Evolutionary conservation across 2,797 vertebrate genomes (phyloP).

Genomic region (Myiotriccus ornatus): DNA sequence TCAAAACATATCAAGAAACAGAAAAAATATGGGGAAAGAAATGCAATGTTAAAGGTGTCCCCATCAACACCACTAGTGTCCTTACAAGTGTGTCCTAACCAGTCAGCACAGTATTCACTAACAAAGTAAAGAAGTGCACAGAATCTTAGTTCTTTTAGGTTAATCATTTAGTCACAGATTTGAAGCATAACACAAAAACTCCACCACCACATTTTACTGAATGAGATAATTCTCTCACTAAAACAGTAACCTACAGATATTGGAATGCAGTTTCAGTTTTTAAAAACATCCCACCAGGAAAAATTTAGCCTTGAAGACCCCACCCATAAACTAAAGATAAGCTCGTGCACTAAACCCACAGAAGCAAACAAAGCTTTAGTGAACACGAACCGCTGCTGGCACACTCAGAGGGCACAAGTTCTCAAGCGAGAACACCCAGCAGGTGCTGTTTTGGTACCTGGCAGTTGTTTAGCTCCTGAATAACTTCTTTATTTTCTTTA

Average conservation of each 20-base stretch:
- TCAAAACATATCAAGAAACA: background rate
- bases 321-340: background rate
- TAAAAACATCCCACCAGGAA: background rate
- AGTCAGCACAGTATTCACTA: background rate
- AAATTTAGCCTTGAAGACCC: background rate
- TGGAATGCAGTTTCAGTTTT: background rate
- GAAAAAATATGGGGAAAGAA: background rate
- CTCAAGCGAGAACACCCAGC: background rate
- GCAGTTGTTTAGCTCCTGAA: constrained; percentile 98
- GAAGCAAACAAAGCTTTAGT: background rate
- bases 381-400: background rate
- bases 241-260: background rate
- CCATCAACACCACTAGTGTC: background rate
- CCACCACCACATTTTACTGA: background rate
- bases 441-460: constrained; percentile 81
- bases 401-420: background rate
- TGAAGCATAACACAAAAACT: background rate
- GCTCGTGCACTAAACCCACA: background rate
- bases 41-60: background rate
- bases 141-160: background rate
- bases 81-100: background rate
- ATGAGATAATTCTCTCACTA: background rate
- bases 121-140: background rate
- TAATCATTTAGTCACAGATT: background rate
- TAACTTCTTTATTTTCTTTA: constrained; percentile 97